A percentile compares a stretch with the other conserved stretches of the same genome.
These are phyloP conservation scores for Indri indri DNA, from an alignment of 2,113 vertebrate genomes.

Conservation along the genomic window DNA sequence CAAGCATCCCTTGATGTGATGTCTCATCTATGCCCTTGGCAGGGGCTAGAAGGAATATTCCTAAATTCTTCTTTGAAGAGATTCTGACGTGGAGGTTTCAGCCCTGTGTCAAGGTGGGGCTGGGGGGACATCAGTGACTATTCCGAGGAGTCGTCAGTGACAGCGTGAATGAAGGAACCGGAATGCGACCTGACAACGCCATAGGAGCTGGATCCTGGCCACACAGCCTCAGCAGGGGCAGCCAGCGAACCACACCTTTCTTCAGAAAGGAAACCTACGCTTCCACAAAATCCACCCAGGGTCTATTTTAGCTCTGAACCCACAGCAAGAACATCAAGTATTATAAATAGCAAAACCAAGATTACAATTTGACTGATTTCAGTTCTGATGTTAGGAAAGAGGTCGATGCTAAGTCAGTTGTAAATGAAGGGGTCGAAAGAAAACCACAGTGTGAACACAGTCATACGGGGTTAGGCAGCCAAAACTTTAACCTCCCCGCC, in stretches of 20 bases:
- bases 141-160: neutral
- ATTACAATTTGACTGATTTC: slow-evolving; percentile 53
- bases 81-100: neutral
- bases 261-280: slow-evolving; percentile 51
- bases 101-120: neutral
- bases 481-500: neutral
- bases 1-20: neutral
- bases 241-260: slow-evolving; percentile 57
- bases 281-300: slow-evolving; percentile 38
- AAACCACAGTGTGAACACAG: slow-evolving; percentile 46
- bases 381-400: slow-evolving; percentile 51
- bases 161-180: neutral
- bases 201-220: neutral
- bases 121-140: too few relatives aligned
- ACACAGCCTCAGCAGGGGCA: neutral
- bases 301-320: slow-evolving; percentile 35
- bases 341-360: slow-evolving; percentile 70
- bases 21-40: neutral
- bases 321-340: neutral
- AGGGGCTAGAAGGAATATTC: neutral
- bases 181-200: neutral
- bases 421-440: slow-evolving; percentile 17
- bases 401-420: neutral
- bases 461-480: neutral
- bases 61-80: neutral